phyloP scores from a whole-genome alignment of 1,140 invertebrate genomes.

The Drosophila ambigua region DNA sequence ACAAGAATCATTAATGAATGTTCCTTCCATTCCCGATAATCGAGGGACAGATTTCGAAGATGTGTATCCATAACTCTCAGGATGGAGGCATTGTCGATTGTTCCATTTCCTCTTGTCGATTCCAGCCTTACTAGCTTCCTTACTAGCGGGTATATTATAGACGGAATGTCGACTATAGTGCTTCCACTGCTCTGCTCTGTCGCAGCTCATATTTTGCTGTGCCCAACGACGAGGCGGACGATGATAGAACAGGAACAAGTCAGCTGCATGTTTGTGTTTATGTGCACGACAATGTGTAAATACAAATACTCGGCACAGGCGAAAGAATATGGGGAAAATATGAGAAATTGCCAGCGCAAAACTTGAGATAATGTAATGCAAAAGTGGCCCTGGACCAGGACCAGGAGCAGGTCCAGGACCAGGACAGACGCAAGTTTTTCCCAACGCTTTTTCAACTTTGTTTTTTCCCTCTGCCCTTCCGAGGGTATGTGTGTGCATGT shows the following conservation, averaged over 20 bases:
- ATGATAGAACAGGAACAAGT: constrained; percentile 39
- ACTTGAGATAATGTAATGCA: constrained; percentile 78
- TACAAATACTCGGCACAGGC: constrained; percentile 33
- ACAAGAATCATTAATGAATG: too few species aligned
- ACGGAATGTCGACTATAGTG: too few species aligned
- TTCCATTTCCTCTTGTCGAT: too few species aligned
- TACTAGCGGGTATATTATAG: too few species aligned
- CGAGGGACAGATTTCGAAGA: too few species aligned
- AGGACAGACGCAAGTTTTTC: constrained; percentile 50
- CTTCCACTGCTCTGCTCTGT: too few species aligned
- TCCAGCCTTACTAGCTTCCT: too few species aligned
- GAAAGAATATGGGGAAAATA: constrained; percentile 48
- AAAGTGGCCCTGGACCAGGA: constrained; percentile 55
- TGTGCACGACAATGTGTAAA: constrained; percentile 55
- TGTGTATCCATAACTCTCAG: too few species aligned
- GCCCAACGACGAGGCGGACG: constrained; percentile 15
- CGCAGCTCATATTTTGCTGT: too few species aligned
- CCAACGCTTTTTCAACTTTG: constrained; percentile 54
- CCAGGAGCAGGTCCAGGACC: not conserved
- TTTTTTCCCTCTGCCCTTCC: not conserved
- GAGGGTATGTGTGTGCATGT: constrained; percentile 10
- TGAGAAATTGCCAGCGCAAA: constrained; percentile 72
- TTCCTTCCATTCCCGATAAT: too few species aligned
- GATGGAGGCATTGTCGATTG: too few species aligned
- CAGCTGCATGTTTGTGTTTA: constrained; percentile 55